phyloP scores from a whole-genome alignment of 92 coral and sea anemone species.

The Palythoa heliodiscus region DNA sequence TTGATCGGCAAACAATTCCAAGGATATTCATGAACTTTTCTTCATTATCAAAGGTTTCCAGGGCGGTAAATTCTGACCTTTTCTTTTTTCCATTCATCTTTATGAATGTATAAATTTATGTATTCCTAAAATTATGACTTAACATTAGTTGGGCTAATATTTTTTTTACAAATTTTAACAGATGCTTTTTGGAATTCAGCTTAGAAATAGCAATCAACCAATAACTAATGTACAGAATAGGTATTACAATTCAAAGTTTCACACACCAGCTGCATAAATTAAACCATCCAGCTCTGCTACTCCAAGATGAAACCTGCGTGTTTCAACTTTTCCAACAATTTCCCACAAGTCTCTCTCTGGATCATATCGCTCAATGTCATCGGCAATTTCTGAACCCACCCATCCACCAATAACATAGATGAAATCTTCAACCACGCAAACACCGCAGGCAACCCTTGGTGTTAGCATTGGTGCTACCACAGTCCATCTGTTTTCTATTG shows the following conservation, averaged over 20 bases:
- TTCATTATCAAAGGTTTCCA: too few species aligned
- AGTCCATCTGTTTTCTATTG: conserved; percentile 80
- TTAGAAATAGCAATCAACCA: too few species aligned
- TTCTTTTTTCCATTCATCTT: too few species aligned
- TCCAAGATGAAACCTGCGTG: conserved; percentile 87
- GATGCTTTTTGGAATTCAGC: too few species aligned
- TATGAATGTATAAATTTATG: too few species aligned
- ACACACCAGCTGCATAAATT: conserved; percentile 85
- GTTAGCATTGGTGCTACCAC: conserved; percentile 77
- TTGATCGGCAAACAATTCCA: too few species aligned
- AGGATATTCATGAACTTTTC: too few species aligned
- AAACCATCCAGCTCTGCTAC: conserved; percentile 82
- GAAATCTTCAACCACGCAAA: conserved; percentile 79
- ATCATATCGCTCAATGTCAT: conserved; percentile 85
- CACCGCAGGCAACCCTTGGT: conserved; percentile 92
- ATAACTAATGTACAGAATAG: too few species aligned
- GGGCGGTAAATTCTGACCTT: too few species aligned
- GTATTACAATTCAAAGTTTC: neutral
- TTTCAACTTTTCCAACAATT: conserved; percentile 80
- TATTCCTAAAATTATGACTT: neutral
- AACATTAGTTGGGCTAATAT: too few species aligned
- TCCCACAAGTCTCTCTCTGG: conserved; percentile 82
- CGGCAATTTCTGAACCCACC: conserved; percentile 95
- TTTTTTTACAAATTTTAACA: too few species aligned
- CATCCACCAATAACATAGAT: conserved; percentile 98